Evolutionary conservation across 2,888 invertebrate species (phyloP), one percentile per base, ranked within the genome.

Genomic region (Netelia melanura): DNA sequence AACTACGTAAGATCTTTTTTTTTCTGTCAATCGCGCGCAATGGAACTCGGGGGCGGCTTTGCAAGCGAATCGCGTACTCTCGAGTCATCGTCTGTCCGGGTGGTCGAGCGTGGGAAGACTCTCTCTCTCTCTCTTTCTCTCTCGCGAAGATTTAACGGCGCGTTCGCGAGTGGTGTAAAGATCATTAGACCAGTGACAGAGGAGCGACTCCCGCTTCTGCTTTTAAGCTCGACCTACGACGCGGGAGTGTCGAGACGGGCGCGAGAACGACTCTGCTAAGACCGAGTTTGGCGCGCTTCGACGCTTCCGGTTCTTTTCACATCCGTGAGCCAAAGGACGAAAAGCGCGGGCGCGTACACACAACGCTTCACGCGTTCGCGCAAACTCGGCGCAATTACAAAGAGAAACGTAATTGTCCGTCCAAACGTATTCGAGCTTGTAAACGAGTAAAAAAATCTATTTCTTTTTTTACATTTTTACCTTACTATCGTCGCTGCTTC

Each of bases 231-330:
- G 75, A 76, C 64, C 76, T 78, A 68, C 78, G 72, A 48, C 48
- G 48, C 48, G 48, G 48, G 11, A 48, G 1, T 14, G 48, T 48
- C 48, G 11, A 2, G 6, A 48, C 48, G 3, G 10, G 3, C 14
- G 2, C 11, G 17, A 17, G 62, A 67, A 43, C 58, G 58, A 72
- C 21, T 67, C 65, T 67, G 43, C 14, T 14, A 10, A 48, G 48
- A 70, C 75, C 43, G 61, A 78, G 87, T 90, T 89, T 91, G 87
- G 86, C 91, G 89, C 90, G 90, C 88, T 89, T 83, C 87, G 77
- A 68, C 85, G 81, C 75, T 86, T 86, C 87, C 84, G 78, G 54
- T 74, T 30, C 30, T 84, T 81, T 86, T 74, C 86, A 85, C 56
- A 65, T 74, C 56, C 62, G 64, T 58, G 61, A 56, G 43, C 58